Conservation (phyloP, 2,888 invertebrate species). For the Amiota minor region DNA sequence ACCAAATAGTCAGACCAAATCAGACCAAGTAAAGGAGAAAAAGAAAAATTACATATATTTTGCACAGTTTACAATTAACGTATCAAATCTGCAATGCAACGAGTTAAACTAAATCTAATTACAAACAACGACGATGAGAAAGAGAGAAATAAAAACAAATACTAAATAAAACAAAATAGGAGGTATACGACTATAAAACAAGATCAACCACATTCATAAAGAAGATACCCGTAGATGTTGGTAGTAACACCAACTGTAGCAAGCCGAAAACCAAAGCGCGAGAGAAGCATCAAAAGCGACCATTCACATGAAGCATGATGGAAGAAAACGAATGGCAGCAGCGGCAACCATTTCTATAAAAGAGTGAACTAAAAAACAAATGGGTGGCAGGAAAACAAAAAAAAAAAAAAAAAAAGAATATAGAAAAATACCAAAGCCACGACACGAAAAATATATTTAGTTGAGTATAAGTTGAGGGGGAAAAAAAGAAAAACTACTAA, state of each 20-base stretch:
- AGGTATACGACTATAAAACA: slow-evolving; percentile 28
- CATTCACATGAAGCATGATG: slow-evolving; percentile 15
- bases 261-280: slow-evolving; percentile 23
- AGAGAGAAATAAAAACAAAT: background rate
- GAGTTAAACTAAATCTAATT: slow-evolving; percentile 63
- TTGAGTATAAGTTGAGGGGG: background rate
- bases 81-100: slow-evolving; percentile 54
- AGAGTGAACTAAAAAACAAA: background rate
- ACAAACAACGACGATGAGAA: slow-evolving; percentile 41
- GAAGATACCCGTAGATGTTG: background rate
- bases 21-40: slow-evolving; percentile 20
- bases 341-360: background rate
- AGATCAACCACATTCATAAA: slow-evolving; percentile 43
- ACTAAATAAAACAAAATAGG: background rate
- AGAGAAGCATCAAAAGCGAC: slow-evolving; percentile 21
- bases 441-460: slow-evolving; percentile 29
- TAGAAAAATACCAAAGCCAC: slow-evolving; percentile 25
- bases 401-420: slow-evolving; percentile 1
- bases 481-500: background rate
- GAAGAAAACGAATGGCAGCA: background rate
- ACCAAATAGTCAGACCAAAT: slow-evolving; percentile 44
- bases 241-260: background rate
- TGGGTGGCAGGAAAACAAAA: slow-evolving; percentile 10
- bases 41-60: slow-evolving; percentile 57
- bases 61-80: slow-evolving; percentile 65